These are phyloP conservation scores for Coenobita brevimanus DNA, from an alignment of 1,140 invertebrate species.

Conservation along the genomic window DNA sequence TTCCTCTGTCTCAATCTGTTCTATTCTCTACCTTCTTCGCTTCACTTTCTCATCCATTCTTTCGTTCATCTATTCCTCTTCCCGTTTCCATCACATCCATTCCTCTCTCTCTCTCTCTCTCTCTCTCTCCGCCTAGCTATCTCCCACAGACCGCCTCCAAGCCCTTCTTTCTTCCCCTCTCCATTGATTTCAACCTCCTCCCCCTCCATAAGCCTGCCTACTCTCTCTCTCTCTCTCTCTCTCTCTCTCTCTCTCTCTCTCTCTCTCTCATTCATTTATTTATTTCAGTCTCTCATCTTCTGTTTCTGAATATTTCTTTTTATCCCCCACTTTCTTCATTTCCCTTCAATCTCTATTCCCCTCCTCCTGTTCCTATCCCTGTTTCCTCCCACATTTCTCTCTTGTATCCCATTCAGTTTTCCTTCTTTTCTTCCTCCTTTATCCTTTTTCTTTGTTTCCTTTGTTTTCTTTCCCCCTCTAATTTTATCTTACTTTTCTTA, in stretches of 20 bases:
- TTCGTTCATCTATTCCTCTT: neutral
- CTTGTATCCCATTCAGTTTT: no score
- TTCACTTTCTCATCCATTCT: neutral
- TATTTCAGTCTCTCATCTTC: neutral
- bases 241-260: neutral
- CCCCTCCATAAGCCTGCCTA: no score
- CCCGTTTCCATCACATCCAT: neutral
- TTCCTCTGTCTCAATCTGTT: neutral
- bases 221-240: neutral
- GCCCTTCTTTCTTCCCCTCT: neutral
- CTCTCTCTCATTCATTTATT: neutral
- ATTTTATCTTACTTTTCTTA: no score
- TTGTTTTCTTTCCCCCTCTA: no score
- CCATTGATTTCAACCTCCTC: no score
- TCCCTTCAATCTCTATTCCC: no score
- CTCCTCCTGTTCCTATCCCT: no score
- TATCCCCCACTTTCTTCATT: no score
- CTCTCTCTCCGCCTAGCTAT: neutral
- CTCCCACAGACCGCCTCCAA: neutral
- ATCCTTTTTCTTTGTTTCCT: no score
- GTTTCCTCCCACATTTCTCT: no score
- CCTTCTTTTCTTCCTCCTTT: no score
- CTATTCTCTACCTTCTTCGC: neutral
- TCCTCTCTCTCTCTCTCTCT: neutral
- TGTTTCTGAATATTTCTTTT: no score